Percentiles rank a stretch among this genome's conserved stretches.
Evolutionary conservation across 2,888 invertebrate species (phyloP).

Genomic region (Chromoteleia sp.): DNA sequence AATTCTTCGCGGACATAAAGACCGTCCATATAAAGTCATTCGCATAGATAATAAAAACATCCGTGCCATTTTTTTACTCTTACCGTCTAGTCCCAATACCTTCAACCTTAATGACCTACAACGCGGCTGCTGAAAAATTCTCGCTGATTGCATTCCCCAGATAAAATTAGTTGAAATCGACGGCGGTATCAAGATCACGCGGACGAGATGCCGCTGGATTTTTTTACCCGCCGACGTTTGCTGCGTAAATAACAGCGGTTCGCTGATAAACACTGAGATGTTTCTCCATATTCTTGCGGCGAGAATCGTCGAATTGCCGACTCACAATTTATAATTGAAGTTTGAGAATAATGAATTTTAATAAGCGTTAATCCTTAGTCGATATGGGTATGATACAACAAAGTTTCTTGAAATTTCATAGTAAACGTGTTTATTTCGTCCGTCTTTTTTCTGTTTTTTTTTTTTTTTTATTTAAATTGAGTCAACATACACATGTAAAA

Average conservation of each 20-base stretch:
- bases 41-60: slow-evolving; percentile 1
- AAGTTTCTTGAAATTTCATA: no score
- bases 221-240: slow-evolving; percentile 8
- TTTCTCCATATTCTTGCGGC: slow-evolving; percentile 4
- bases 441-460: no score
- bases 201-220: slow-evolving; percentile 12
- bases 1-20: neutral
- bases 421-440: no score
- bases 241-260: neutral
- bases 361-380: neutral
- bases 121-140: slow-evolving; percentile 21
- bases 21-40: neutral
- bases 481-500: no score
- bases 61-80: neutral
- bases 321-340: slow-evolving; percentile 14
- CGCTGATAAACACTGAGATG: neutral
- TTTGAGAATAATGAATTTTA: neutral
- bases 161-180: slow-evolving; percentile 37
- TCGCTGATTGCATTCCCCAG: slow-evolving; percentile 21
- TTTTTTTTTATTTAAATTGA: no score
- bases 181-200: slow-evolving; percentile 29
- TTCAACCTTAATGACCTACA: slow-evolving; percentile 25
- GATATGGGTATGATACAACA: no score
- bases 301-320: neutral
- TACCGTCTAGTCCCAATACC: slow-evolving; percentile 5